A percentile compares a stretch with the other conserved stretches of the same genome.
These are phyloP conservation scores for Oopsacas minuta DNA, from an alignment of 37 sponge, comb jelly and placozoan genomes.

Conservation along the genomic window DNA sequence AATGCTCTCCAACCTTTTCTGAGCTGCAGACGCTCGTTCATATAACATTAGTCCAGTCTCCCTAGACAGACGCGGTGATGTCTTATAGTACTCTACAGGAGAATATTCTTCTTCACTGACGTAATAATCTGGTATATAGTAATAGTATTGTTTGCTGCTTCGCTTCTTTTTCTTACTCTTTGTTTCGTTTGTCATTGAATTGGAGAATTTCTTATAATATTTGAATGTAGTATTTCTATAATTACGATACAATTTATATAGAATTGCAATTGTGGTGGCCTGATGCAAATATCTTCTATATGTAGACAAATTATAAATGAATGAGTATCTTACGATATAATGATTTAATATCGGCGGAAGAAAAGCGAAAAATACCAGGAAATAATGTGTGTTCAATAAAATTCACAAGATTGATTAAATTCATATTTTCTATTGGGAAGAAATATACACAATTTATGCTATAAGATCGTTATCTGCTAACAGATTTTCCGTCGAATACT, in stretches of 20 bases:
- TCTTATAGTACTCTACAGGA: not conserved
- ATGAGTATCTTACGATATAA: too few relatives aligned
- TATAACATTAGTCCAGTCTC: not conserved
- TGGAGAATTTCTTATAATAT: too few relatives aligned
- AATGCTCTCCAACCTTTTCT: not conserved
- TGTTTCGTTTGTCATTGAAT: too few relatives aligned
- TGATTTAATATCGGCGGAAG: too few relatives aligned
- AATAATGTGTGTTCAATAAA: too few relatives aligned
- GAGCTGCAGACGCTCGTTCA: not conserved
- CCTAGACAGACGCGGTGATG: not conserved
- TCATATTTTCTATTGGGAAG: not conserved
- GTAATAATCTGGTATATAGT: not conserved
- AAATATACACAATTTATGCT: not conserved
- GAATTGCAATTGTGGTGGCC: too few relatives aligned
- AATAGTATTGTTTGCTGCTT: not conserved
- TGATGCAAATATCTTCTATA: too few relatives aligned
- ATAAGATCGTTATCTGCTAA: not conserved
- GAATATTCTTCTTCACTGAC: not conserved
- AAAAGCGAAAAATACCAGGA: too few relatives aligned
- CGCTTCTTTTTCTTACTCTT: conserved; percentile 6
- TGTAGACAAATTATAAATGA: too few relatives aligned
- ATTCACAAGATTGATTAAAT: not conserved
- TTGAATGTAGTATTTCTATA: too few relatives aligned
- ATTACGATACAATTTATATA: too few relatives aligned
- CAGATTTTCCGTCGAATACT: not conserved